Percentiles rank a stretch among this genome's conserved stretches.
Evolutionary conservation across 1,140 invertebrate genomes (phyloP).

Genomic region (Acyrthosiphon pisum): DNA sequence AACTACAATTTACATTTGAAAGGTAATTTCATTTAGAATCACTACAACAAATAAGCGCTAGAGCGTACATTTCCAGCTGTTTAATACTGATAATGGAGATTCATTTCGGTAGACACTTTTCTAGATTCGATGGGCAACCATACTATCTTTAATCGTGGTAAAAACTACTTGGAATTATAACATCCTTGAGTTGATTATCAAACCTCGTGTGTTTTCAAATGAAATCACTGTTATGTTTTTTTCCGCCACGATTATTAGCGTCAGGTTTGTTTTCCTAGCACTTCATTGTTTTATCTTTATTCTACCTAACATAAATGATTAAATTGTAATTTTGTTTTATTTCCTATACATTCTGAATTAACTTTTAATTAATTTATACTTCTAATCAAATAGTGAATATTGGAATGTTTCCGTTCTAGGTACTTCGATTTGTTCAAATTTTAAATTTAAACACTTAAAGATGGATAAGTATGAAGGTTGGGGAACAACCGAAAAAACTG

Average conservation of each 20-base stretch:
- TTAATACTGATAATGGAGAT: no score
- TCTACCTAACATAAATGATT: background rate
- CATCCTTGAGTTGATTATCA: conserved; percentile 37
- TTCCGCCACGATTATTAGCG: conserved; percentile 33
- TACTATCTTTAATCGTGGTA: no score
- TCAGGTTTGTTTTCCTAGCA: conserved; percentile 38
- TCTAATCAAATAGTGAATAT: background rate
- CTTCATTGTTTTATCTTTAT: conserved; percentile 37
- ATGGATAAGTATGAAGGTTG: conserved; percentile 47
- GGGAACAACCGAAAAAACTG: conserved; percentile 34
- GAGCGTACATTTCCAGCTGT: no score
- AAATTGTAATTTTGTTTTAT: conserved; percentile 17
- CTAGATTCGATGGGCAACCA: no score
- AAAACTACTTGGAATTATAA: background rate
- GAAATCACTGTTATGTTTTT: background rate
- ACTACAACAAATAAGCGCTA: no score
- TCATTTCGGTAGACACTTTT: no score
- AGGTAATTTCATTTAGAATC: no score
- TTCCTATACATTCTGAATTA: background rate
- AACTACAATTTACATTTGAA: no score
- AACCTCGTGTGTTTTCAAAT: background rate
- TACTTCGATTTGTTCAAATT: background rate
- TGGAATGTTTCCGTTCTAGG: background rate
- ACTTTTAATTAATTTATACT: background rate
- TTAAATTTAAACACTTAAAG: background rate